phyloP scores from a whole-genome alignment of 2,113 vertebrate species.

The Phyllopteryx taeniolatus region DNA sequence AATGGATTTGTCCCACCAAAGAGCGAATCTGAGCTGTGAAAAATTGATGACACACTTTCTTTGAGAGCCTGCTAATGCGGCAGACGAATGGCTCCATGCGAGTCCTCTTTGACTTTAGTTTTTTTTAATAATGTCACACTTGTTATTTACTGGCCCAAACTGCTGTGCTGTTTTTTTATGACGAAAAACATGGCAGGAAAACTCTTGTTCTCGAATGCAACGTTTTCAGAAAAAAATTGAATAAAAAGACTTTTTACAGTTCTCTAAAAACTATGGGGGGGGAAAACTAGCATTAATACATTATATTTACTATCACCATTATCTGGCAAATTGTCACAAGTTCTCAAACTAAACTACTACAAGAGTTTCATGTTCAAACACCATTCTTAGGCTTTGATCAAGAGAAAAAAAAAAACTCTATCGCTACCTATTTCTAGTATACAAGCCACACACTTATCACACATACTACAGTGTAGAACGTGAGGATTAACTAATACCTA shows the following conservation, averaged over 20 bases:
- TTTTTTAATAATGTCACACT: slow-evolving; percentile 8
- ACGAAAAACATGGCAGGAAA: background rate
- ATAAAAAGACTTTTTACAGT: background rate
- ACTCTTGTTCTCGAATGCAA: background rate
- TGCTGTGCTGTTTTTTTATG: background rate
- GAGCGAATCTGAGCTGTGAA: slow-evolving; percentile 49
- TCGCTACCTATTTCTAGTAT: too few species aligned
- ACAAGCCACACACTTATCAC: too few species aligned
- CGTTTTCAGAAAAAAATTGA: background rate
- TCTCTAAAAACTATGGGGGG: background rate
- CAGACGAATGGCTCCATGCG: slow-evolving; percentile 1
- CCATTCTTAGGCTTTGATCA: too few species aligned
- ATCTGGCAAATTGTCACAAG: too few species aligned
- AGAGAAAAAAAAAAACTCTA: too few species aligned
- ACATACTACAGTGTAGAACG: background rate
- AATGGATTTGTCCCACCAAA: slow-evolving; percentile 22
- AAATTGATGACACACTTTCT: slow-evolving; percentile 37
- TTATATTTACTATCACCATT: too few species aligned
- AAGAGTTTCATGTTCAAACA: too few species aligned
- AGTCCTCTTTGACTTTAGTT: background rate
- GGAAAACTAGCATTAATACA: background rate
- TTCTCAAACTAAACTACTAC: too few species aligned
- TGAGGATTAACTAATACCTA: background rate
- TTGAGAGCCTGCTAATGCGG: slow-evolving; percentile 39
- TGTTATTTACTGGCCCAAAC: slow-evolving; percentile 16